phyloP scores from a whole-genome alignment of 2,888 invertebrate species.

The Elmis aenea region DNA sequence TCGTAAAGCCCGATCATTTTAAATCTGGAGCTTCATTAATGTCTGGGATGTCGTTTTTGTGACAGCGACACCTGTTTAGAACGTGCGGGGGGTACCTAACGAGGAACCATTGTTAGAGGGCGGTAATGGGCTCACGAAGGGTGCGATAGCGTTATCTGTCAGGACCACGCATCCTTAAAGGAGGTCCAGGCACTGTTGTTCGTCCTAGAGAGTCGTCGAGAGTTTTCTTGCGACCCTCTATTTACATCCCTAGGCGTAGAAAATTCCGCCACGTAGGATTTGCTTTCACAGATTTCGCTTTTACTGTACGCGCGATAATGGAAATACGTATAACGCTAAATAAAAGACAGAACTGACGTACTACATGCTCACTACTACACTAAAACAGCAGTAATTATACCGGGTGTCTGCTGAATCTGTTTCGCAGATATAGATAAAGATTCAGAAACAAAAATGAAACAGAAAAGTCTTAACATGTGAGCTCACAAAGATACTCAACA shows the following conservation, averaged over 20 bases:
- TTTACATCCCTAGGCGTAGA: conserved; percentile 16
- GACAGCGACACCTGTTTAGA: conserved; percentile 42
- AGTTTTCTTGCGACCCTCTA: conserved; percentile 12
- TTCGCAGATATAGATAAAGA: too few species aligned
- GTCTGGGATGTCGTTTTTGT: conserved; percentile 31
- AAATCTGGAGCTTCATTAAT: conserved; percentile 32
- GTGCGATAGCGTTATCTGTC: conserved; percentile 45
- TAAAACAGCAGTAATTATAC: too few species aligned
- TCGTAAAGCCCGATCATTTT: conserved; percentile 23
- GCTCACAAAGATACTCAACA: too few species aligned
- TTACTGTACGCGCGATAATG: too few species aligned
- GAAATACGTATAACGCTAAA: too few species aligned
- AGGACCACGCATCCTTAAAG: conserved; percentile 37
- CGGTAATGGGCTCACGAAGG: conserved; percentile 40
- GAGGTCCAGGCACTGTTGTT: conserved; percentile 18
- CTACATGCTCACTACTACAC: too few species aligned
- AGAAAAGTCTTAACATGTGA: too few species aligned
- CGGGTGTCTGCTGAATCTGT: too few species aligned
- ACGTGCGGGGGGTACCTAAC: conserved; percentile 35
- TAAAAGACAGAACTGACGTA: too few species aligned
- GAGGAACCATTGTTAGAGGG: conserved; percentile 38
- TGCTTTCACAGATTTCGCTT: conserved; percentile 14
- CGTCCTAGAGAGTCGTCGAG: conserved; percentile 15
- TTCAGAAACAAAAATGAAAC: too few species aligned
- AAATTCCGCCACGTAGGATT: conserved; percentile 12